Evolutionary conservation across 1,140 invertebrate species (phyloP), one percentile per base, ranked within the genome.

Genomic region (Musca vetustissima): DNA sequence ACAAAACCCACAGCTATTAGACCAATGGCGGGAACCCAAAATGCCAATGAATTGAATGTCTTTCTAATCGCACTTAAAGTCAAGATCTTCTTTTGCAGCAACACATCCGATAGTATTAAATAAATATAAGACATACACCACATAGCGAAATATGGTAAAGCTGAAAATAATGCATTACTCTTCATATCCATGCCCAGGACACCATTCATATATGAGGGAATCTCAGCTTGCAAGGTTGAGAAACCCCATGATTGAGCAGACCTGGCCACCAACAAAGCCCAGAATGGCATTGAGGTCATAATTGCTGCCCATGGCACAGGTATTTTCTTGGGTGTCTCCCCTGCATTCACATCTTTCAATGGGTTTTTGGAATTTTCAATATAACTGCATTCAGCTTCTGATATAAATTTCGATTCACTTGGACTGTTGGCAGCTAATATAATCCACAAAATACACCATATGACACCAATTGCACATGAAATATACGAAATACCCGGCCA

Each of bases 241-340:
- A 94, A 95, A 0, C 94, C 95, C 93, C 94, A 98, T 75, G 94
- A 95, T 75, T 96, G 92, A 0, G 93, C 89, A 76, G 93, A 92
- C 75, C 98, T 94, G 0, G 88, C 89, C 0, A 95, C 83, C 17
- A 95, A 86, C 13, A 97, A 85, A 0, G 94, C 91, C 90, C 91
- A 92, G 68, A 97, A 89, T 0, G 95, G 92, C 13, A 89, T 69
- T 0, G 93, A 94, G 0, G 92, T 84, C 13, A 92, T 85, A 50
- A 98, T 93, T 3, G 86, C 81, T 49, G 82, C 84, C 93, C 93
- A 97, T 3, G 94, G 94, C 17, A 79, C 73, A 0, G 74, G 75
- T 50, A 72, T 74, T 4, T 8, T 72, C 68, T 82, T 64, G 1
- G 68, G 57, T 1, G 59, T 32, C 2, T 28, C 68, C 17, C 70